Evolutionary conservation across 2,888 invertebrate species (phyloP).

Genomic region (Tipula lateralis): DNA sequence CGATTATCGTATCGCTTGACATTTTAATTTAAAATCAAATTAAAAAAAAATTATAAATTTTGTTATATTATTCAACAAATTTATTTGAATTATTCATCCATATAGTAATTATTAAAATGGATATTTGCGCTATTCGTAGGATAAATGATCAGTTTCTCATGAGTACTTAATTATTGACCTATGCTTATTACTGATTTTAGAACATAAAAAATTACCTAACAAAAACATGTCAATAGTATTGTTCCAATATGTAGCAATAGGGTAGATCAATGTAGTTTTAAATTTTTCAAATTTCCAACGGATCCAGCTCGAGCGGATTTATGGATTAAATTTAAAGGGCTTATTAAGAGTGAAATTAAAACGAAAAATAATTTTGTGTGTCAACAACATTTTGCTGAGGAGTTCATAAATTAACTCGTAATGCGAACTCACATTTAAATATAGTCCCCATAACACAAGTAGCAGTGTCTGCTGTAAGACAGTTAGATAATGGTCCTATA

Average conservation of each 20-base stretch:
- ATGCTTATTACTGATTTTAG: no score
- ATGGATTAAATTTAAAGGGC: not conserved
- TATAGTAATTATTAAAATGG: no score
- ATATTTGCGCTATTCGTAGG: no score
- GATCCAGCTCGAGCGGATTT: not conserved
- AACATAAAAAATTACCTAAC: not conserved
- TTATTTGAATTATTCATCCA: no score
- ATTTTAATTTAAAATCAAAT: no score
- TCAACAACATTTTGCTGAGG: not conserved
- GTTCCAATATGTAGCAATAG: not conserved
- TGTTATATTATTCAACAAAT: no score
- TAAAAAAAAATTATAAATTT: no score
- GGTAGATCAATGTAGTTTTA: not conserved
- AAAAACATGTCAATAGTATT: not conserved
- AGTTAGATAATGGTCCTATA: no score
- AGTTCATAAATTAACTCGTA: not conserved
- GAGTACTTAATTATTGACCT: no score
- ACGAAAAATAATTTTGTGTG: not conserved
- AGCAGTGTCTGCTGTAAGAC: not conserved
- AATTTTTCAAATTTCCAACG: not conserved
- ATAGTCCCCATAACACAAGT: not conserved
- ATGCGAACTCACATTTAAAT: not conserved
- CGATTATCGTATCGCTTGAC: no score
- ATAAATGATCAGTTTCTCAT: no score
- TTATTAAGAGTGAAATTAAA: not conserved